Evolutionary conservation across 2,797 vertebrate genomes (phyloP).

Genomic region (Vireo griseus): DNA sequence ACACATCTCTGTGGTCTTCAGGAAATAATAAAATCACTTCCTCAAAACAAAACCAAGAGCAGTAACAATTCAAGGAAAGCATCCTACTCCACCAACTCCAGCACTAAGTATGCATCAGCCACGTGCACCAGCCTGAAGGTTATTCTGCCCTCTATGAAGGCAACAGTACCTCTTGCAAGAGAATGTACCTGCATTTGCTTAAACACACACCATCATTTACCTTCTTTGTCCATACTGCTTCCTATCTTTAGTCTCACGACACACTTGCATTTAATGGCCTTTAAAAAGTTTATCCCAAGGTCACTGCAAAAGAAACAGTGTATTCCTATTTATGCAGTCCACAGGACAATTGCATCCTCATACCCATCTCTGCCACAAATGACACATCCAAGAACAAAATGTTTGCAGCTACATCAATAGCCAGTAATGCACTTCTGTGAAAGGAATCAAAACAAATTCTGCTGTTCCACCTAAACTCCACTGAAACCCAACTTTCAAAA

Average conservation of each 20-base stretch:
- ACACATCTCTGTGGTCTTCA: neutral
- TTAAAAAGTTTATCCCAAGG: slow-evolving; percentile 13
- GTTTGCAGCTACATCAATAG: neutral
- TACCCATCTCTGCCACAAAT: neutral
- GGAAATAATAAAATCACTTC: neutral
- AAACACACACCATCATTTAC: neutral
- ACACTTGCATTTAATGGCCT: neutral
- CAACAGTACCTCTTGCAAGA: neutral
- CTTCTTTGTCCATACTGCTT: neutral
- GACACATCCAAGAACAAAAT: neutral
- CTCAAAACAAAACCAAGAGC: neutral
- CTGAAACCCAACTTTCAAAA: neutral
- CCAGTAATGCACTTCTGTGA: neutral
- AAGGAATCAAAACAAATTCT: neutral
- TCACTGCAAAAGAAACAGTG: neutral
- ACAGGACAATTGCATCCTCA: neutral
- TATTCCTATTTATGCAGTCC: neutral
- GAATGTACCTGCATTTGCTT: neutral
- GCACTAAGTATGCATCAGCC: neutral
- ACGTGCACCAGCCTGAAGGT: neutral
- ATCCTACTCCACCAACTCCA: neutral
- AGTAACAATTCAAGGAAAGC: neutral
- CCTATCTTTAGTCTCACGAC: neutral
- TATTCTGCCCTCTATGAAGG: neutral
- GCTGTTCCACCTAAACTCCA: neutral